Evolutionary conservation across 2,888 invertebrate genomes (phyloP).

Genomic region (Sesamia inferens): DNA sequence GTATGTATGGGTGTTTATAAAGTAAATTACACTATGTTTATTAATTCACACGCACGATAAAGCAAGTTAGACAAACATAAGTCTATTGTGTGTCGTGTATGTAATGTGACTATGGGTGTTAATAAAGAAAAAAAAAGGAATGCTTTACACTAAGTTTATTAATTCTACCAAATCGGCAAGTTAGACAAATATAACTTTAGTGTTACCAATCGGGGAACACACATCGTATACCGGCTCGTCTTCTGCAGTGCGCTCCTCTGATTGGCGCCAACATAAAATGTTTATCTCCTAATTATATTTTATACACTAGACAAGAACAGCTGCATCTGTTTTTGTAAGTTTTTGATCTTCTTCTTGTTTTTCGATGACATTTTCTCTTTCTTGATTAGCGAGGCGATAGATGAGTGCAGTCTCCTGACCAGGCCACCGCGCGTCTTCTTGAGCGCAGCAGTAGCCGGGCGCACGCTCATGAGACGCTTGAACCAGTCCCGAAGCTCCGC

Average conservation of each 20-base stretch:
- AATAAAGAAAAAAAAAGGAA: conserved; percentile 57
- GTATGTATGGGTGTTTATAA: conserved; percentile 14
- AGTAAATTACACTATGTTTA: conserved; percentile 84
- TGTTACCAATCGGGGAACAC: no score
- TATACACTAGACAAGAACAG: conserved; percentile 83
- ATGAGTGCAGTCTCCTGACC: conserved; percentile 71
- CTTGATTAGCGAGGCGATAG: conserved; percentile 69
- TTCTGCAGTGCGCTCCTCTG: no score
- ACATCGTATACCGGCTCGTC: no score
- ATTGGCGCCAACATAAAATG: conserved; percentile 64
- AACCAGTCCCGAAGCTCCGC: conserved; percentile 50
- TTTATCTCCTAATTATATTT: conserved; percentile 70
- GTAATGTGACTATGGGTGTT: neutral
- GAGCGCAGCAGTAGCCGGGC: conserved; percentile 65
- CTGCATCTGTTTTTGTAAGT: conserved; percentile 76
- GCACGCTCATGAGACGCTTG: conserved; percentile 29
- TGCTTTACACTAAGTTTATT: conserved; percentile 87
- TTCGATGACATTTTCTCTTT: conserved; percentile 72
- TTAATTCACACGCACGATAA: conserved; percentile 78
- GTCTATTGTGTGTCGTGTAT: no score
- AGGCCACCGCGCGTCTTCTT: conserved; percentile 73
- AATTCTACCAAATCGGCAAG: conserved; percentile 70
- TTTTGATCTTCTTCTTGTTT: conserved; percentile 76
- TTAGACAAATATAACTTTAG: no score
- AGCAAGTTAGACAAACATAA: no score